Evolutionary conservation across 2,797 vertebrate genomes (phyloP).

Genomic region (Sebastes vulpes): DNA sequence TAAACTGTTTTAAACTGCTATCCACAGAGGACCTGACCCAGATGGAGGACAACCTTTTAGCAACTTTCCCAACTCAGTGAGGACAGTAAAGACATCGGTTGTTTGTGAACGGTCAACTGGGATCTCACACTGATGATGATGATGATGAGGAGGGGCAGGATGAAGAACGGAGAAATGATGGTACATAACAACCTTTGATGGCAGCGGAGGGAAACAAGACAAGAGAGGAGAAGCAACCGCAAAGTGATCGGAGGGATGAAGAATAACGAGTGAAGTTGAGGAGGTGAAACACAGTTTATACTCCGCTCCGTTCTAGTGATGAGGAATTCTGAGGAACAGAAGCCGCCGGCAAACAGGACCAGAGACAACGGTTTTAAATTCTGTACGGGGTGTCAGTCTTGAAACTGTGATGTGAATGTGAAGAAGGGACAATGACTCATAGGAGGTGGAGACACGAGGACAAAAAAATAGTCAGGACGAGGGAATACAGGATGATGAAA

Average conservation of each 20-base stretch:
- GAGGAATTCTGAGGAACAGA: neutral
- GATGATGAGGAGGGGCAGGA: neutral
- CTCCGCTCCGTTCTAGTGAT: neutral
- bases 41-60: conserved; percentile 36
- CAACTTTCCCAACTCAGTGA: neutral
- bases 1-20: neutral
- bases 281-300: neutral
- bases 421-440: neutral
- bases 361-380: neutral
- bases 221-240: neutral
- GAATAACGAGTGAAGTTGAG: neutral
- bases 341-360: neutral
- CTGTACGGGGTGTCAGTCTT: neutral
- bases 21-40: conserved; percentile 7
- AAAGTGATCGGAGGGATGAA: neutral
- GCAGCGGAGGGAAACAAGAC: neutral
- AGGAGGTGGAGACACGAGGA: neutral
- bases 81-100: neutral
- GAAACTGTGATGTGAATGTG: neutral
- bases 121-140: conserved; percentile 12
- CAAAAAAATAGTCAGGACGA: neutral
- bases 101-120: neutral
- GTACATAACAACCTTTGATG: neutral
- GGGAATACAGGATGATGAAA: neutral
- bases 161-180: neutral